phyloP scores from a whole-genome alignment of 2,113 vertebrate genomes.

The Puffinus mauretanicus region DNA sequence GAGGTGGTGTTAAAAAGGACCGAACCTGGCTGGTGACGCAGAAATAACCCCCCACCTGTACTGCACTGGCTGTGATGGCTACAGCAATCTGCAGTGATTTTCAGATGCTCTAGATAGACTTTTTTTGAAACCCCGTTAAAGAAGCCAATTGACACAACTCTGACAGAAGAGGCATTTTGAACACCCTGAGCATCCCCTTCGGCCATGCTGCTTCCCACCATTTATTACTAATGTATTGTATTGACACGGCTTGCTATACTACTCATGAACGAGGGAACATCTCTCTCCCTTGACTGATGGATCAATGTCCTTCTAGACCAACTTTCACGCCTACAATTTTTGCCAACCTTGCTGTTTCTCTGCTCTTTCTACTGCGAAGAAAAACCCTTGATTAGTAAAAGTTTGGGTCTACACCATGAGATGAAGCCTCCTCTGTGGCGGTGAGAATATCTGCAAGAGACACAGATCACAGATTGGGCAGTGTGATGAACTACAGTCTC shows the following conservation, averaged over 20 bases:
- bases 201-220: background rate
- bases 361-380: background rate
- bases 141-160: background rate
- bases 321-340: background rate
- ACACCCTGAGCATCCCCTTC: background rate
- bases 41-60: background rate
- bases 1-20: background rate
- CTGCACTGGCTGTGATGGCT: background rate
- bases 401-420: background rate
- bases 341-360: background rate
- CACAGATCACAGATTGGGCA: background rate
- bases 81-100: background rate
- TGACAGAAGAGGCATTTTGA: background rate
- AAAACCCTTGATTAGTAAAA: background rate
- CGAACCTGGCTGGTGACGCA: fast-evolving
- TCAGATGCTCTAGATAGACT: background rate
- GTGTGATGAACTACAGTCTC: background rate
- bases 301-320: background rate
- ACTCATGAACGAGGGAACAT: background rate
- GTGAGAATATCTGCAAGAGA: background rate
- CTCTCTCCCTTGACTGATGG: background rate
- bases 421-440: background rate
- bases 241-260: background rate
- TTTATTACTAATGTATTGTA: background rate
- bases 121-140: background rate